A percentile compares a stretch with the other conserved stretches of the same genome.
Evolutionary conservation across 2,888 invertebrate genomes (phyloP).

Genomic region (Macaria liturata): DNA sequence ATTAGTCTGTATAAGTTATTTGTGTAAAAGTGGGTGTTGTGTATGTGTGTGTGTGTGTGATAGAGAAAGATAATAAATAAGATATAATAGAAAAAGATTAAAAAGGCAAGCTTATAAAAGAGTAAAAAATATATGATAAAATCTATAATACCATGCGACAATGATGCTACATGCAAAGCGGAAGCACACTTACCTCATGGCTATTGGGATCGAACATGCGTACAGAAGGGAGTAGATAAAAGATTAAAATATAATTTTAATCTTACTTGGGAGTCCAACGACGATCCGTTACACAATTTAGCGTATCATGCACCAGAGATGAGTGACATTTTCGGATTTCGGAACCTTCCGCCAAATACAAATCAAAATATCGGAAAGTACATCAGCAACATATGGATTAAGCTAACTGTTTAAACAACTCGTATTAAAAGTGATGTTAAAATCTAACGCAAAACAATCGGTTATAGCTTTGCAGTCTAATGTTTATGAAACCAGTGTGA

Average conservation of each 20-base stretch:
- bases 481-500: conserved; percentile 45
- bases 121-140: conserved; percentile 45
- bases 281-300: conserved; percentile 74
- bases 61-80: conserved; percentile 68
- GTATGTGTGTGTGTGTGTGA: conserved; percentile 58
- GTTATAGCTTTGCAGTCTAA: conserved; percentile 78
- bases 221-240: conserved; percentile 55
- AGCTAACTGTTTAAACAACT: conserved; percentile 71
- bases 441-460: conserved; percentile 79
- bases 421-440: conserved; percentile 67
- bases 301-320: conserved; percentile 46
- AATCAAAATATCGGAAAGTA: conserved; percentile 62
- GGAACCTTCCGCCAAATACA: conserved; percentile 53
- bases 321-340: conserved; percentile 50
- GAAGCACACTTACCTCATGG: conserved; percentile 61
- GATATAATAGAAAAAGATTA: conserved; percentile 54
- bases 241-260: conserved; percentile 59
- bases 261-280: conserved; percentile 81
- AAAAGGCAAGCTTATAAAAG: conserved; percentile 69
- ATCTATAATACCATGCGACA: conserved; percentile 64
- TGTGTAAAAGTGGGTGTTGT: conserved; percentile 49
- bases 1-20: conserved; percentile 63
- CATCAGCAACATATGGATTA: conserved; percentile 73
- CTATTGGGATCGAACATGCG: conserved; percentile 55
- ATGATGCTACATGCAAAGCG: conserved; percentile 69